Evolutionary conservation across 2,888 invertebrate species (phyloP).

Genomic region (Volucella bombylans): DNA sequence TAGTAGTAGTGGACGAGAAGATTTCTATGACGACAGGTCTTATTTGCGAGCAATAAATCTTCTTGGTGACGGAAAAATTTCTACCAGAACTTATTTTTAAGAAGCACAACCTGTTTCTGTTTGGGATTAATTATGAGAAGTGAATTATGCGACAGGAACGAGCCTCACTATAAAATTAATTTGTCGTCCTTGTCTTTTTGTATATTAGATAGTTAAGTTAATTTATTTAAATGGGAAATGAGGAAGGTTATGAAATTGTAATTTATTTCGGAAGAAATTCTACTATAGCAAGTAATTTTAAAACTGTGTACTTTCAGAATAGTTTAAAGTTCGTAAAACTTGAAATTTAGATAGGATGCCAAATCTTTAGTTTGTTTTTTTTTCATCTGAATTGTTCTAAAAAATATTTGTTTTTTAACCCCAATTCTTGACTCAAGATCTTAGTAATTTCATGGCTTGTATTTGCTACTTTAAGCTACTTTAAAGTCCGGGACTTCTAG

Average conservation of each 20-base stretch:
- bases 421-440: too few species aligned
- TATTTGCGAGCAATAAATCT: conserved; percentile 57
- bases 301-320: too few species aligned
- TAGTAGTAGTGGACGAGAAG: conserved; percentile 6
- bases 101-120: conserved; percentile 2
- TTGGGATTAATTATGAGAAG: conserved; percentile 4
- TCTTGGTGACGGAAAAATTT: conserved; percentile 34
- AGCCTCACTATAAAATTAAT: conserved; percentile 26
- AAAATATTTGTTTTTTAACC: too few species aligned
- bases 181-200: conserved; percentile 31
- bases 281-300: too few species aligned
- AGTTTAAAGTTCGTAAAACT: too few species aligned
- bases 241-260: neutral
- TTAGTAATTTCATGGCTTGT: too few species aligned
- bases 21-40: neutral
- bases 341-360: too few species aligned
- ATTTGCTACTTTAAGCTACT: too few species aligned
- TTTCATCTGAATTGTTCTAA: too few species aligned
- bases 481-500: too few species aligned
- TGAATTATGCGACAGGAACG: conserved; percentile 16
- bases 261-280: too few species aligned
- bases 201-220: conserved; percentile 40
- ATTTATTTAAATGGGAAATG: conserved; percentile 22
- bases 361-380: too few species aligned
- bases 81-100: neutral